Conservation (phyloP, 92 coral and sea anemone genomes). For the Plumapathes pennacea region DNA sequence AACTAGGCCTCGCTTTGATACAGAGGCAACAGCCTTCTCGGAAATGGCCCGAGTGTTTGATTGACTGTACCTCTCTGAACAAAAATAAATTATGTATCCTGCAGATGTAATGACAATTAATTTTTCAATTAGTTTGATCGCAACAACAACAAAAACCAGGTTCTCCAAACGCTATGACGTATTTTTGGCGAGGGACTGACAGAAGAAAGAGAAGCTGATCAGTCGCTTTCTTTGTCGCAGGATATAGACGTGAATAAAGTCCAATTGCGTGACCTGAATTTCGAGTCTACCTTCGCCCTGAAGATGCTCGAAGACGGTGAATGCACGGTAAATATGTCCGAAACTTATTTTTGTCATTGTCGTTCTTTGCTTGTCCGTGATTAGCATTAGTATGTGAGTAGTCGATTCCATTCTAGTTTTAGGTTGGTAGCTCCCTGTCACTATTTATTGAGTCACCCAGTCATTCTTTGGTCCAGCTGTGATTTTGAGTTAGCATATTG, state of each 20-base stretch:
- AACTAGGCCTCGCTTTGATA: too few relatives aligned
- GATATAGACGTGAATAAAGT: slow-evolving; percentile 63
- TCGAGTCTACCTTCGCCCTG: slow-evolving; percentile 74
- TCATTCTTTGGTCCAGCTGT: neutral
- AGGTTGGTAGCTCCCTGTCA: too few relatives aligned
- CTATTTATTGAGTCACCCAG: neutral
- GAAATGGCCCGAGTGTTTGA: neutral
- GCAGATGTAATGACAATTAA: neutral
- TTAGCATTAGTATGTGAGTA: too few relatives aligned
- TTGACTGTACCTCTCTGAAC: neutral
- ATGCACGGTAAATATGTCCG: slow-evolving; percentile 62
- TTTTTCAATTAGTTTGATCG: neutral
- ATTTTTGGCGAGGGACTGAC: too few relatives aligned
- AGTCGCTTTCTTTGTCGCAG: slow-evolving; percentile 31
- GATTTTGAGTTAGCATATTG: too few relatives aligned
- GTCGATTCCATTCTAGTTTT: too few relatives aligned
- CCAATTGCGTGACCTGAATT: slow-evolving; percentile 62
- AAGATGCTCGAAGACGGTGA: slow-evolving; percentile 53
- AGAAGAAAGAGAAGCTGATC: too few relatives aligned
- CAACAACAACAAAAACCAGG: neutral
- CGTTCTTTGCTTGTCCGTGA: too few relatives aligned
- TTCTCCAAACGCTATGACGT: too few relatives aligned
- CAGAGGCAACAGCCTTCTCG: neutral
- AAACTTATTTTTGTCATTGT: neutral
- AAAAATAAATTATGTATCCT: too few relatives aligned